phyloP scores from a whole-genome alignment of 2,888 invertebrate genomes.

The Polydrusus pterygomalis region DNA sequence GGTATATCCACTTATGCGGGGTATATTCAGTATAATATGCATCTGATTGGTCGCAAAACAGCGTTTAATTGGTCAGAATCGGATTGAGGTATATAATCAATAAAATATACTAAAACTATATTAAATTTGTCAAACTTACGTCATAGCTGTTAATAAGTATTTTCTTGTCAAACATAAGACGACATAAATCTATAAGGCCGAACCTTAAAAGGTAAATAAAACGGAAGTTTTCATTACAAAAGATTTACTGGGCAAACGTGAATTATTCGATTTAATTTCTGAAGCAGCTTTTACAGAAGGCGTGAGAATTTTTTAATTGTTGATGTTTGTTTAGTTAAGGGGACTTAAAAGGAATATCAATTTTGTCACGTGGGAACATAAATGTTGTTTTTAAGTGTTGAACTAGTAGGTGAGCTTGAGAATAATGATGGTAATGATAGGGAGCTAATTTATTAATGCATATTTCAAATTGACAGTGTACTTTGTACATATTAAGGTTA shows the following conservation, averaged over 20 bases:
- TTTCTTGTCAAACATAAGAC: constrained; percentile 27
- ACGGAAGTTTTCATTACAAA: constrained; percentile 54
- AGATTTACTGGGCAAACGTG: constrained; percentile 46
- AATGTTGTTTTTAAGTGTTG: constrained; percentile 16
- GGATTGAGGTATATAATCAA: too few species aligned
- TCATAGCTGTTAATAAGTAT: constrained; percentile 19
- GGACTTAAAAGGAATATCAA: constrained; percentile 34
- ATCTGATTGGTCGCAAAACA: too few species aligned
- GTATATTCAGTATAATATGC: too few species aligned
- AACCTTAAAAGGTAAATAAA: constrained; percentile 47
- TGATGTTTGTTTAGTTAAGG: constrained; percentile 37
- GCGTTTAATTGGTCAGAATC: too few species aligned
- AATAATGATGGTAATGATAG: not conserved
- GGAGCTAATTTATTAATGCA: not conserved
- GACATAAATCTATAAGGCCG: constrained; percentile 41
- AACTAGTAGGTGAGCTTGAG: constrained; percentile 4
- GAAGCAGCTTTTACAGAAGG: constrained; percentile 37
- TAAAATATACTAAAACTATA: too few species aligned
- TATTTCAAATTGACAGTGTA: not conserved
- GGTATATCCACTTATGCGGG: too few species aligned
- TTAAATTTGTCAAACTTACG: constrained; percentile 34
- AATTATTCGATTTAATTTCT: constrained; percentile 46
- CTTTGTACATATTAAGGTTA: too few species aligned
- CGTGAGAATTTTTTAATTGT: constrained; percentile 56
- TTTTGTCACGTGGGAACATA: constrained; percentile 44